Evolutionary conservation across 2,113 vertebrate genomes (phyloP).

Genomic region (Ceyx cyanopectus): DNA sequence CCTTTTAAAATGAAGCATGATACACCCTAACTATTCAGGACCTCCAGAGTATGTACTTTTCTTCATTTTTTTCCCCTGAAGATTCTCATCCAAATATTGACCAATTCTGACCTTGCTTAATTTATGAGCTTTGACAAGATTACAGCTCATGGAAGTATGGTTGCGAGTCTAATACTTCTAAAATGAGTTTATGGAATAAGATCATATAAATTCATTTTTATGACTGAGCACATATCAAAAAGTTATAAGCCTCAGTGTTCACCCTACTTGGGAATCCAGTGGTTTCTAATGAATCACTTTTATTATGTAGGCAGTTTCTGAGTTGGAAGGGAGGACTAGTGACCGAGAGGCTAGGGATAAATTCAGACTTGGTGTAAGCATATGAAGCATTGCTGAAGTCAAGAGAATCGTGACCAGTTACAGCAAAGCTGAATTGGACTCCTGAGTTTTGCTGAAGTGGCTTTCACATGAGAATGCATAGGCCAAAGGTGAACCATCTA

Average conservation of each 20-base stretch:
- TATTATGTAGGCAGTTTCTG: conserved; percentile 70
- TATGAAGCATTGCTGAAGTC: conserved; percentile 65
- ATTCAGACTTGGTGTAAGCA: conserved; percentile 50
- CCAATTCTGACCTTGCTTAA: conserved; percentile 62
- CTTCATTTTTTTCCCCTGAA: fast-evolving
- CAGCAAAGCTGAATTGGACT: conserved; percentile 56
- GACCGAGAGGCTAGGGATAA: conserved; percentile 73
- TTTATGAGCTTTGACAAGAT: conserved; percentile 57
- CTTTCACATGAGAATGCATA: conserved; percentile 37
- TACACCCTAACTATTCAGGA: not conserved
- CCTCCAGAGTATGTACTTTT: not conserved
- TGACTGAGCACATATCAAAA: conserved; percentile 78
- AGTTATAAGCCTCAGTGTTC: conserved; percentile 69
- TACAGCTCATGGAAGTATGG: conserved; percentile 48
- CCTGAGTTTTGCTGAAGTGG: conserved; percentile 64
- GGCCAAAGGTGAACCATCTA: conserved; percentile 43
- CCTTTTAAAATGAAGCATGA: not conserved
- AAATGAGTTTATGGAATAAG: conserved; percentile 67
- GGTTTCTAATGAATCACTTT: conserved; percentile 80
- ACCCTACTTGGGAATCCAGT: conserved; percentile 63
- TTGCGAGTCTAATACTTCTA: conserved; percentile 64
- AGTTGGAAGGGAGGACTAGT: conserved; percentile 69
- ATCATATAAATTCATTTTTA: conserved; percentile 71
- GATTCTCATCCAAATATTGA: conserved; percentile 54
- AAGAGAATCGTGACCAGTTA: conserved; percentile 65